phyloP scores from a whole-genome alignment of 2,888 invertebrate species.

The Protonemura montana region DNA sequence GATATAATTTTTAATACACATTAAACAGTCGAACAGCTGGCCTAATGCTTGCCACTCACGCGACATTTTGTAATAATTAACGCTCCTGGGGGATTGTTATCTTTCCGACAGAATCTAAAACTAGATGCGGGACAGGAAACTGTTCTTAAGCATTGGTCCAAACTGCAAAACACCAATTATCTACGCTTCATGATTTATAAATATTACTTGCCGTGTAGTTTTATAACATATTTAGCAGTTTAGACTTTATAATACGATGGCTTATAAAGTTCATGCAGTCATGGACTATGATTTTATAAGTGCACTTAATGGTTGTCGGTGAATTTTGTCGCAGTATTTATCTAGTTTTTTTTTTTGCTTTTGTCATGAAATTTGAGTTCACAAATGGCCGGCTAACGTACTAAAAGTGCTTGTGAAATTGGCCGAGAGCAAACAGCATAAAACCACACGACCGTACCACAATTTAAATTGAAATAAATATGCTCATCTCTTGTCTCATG shows the following conservation, averaged over 20 bases:
- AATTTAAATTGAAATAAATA: not conserved
- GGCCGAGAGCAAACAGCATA: not conserved
- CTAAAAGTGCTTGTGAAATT: not conserved
- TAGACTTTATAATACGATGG: not conserved
- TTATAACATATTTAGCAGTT: slow-evolving; percentile 12
- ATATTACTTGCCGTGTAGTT: not conserved
- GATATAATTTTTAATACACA: not conserved
- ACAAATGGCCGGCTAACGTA: not conserved
- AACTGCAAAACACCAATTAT: not conserved
- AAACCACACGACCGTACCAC: not conserved
- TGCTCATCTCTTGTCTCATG: too few species aligned
- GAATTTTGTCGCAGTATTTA: slow-evolving; percentile 7
- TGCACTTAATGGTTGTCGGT: not conserved
- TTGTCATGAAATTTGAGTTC: not conserved
- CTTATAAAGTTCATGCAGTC: not conserved
- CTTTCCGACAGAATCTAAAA: not conserved
- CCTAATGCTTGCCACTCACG: slow-evolving; percentile 27
- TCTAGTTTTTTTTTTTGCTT: not conserved
- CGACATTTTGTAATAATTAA: slow-evolving; percentile 29
- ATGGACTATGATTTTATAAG: not conserved
- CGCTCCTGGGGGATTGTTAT: not conserved
- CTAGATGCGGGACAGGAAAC: not conserved
- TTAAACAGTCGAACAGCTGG: slow-evolving; percentile 8
- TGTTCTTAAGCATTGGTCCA: not conserved
- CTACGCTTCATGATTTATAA: slow-evolving; percentile 7